Evolutionary conservation across 2,888 invertebrate species (phyloP), one percentile per base, ranked within the genome.

Genomic region (Melikaiella ostensackeni): DNA sequence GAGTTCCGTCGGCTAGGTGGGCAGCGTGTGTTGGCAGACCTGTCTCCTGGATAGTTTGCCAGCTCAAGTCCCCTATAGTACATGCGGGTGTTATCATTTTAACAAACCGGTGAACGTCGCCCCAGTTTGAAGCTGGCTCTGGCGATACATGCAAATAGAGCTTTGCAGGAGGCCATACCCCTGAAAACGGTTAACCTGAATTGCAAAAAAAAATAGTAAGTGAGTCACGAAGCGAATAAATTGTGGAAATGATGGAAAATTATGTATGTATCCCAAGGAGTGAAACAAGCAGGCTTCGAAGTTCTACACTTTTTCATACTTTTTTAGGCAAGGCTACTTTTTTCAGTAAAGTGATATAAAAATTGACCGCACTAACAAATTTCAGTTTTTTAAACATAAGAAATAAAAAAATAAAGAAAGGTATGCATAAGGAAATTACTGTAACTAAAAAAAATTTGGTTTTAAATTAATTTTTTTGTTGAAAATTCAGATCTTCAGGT

Each of bases 41-140:
- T 38, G 57, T 13, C 42, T 61, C 57, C 78, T 75, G 64, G 61
- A 70, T 74, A 33, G 77, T 77, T 74, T 82, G 78, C 78, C 62
- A 74, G 62, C 77, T 79, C 50, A 66, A 11, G 79, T 79, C 73
- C 76, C 76, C 81, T 75, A n/a, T n/a, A n/a, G n/a, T n/a, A 75
- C 74, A 88, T 89, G 89, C 88, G 88, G 88, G 88, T 83, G 81
- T 88, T 89, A 89, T 89, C 88, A 82, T 78, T 79, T 77, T 62
- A 73, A 80, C 74, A 82, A 79, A 78, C 75, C 80, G 78, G 77
- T 78, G 79, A 77, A 79, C 73, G 79, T 77, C 84, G 85, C 82
- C 84, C 85, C 82, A 86, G 85, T 86, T 86, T 80, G 75, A 76
- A 74, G 62, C 64, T 74, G 74, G 76, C 76, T 66, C 70, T 76